Percentiles rank a stretch among this genome's conserved stretches.
These are phyloP conservation scores for Cancer borealis DNA, from an alignment of 2,888 invertebrate species.

Conservation along the genomic window DNA sequence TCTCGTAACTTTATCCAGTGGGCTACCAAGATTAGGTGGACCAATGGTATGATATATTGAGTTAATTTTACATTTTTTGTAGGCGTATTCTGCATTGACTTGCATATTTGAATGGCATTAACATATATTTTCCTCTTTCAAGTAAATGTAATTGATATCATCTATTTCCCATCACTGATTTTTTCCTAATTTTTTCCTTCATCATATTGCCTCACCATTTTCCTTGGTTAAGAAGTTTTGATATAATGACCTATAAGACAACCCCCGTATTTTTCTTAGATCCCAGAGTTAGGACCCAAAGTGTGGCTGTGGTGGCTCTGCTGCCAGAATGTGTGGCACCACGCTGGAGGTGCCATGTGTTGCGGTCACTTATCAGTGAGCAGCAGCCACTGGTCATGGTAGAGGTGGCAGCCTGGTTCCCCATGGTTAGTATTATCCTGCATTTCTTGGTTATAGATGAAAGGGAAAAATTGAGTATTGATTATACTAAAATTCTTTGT, in stretches of 20 bases:
- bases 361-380: constrained; percentile 59
- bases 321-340: constrained; percentile 60
- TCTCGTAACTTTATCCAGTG: constrained; percentile 3
- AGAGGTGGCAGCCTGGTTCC: constrained; percentile 66
- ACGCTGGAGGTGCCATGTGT: constrained; percentile 68
- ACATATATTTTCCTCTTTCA: too few species aligned
- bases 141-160: too few species aligned
- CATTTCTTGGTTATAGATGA: neutral
- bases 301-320: constrained; percentile 56
- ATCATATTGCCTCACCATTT: constrained; percentile 41
- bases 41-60: constrained; percentile 47
- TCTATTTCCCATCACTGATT: too few species aligned
- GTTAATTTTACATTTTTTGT: neutral
- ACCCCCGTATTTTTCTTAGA: constrained; percentile 44
- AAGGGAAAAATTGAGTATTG: neutral
- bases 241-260: neutral
- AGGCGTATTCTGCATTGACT: neutral
- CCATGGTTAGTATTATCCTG: constrained; percentile 62
- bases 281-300: constrained; percentile 50
- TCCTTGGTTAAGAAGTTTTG: neutral
- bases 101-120: too few species aligned
- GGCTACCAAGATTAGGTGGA: constrained; percentile 60
- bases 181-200: neutral
- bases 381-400: constrained; percentile 44
- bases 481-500: neutral